Evolutionary conservation across 64 coral and sea anemone species (phyloP), one percentile per base, ranked within the genome.

Genomic region (Cladopsammia gracilis): DNA sequence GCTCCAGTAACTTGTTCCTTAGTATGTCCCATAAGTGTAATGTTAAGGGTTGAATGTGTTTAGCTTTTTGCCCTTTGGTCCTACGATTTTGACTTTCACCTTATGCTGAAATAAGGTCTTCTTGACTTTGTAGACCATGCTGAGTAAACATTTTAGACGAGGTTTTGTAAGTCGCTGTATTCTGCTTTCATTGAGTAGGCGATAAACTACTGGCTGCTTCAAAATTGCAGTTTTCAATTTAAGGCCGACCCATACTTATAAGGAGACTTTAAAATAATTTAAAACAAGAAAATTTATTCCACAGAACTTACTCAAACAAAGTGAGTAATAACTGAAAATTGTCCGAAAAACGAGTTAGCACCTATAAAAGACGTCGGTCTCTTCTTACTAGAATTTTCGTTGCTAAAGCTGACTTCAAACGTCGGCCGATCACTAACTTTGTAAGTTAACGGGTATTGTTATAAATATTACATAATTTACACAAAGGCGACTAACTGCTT

Each of bases 391-490:
- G 52, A 54, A 11, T 54, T 84, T 3, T 58, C 1, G 6, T 26
- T 10, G 19, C 43, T 11, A 66, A 12, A 84, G 80, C 80, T 84
- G 80, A 65, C 51, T 84, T 84, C 80, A 84, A 84, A 7, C 60
- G 18, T n/a, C 59, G 3, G 14, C n/a, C 19, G 20, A 62, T 20
- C 58, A 67, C 34, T 50, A 68, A 64, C 78, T 42, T 19, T 62
- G 44, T 46, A 20, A 64, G n/a, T 4, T 84, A 68, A 84, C 80
- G 18, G 80, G 80, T 84, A 84, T 6, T 43, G 16, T 64, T 3
- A 67, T 84, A 10, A 84, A 84, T 84, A 84, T 84, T 84, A 67
- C 62, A 84, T 84, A 67, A 84, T 84, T 48, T 6, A 12, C 60
- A 84, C 80, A 84, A 50, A 67, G 46, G 61, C 45, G 62, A 68